Percentiles rank a stretch among this genome's conserved stretches.
Conservation (phyloP, 2,888 invertebrate species). For the Branchinecta sandiegonensis region DNA sequence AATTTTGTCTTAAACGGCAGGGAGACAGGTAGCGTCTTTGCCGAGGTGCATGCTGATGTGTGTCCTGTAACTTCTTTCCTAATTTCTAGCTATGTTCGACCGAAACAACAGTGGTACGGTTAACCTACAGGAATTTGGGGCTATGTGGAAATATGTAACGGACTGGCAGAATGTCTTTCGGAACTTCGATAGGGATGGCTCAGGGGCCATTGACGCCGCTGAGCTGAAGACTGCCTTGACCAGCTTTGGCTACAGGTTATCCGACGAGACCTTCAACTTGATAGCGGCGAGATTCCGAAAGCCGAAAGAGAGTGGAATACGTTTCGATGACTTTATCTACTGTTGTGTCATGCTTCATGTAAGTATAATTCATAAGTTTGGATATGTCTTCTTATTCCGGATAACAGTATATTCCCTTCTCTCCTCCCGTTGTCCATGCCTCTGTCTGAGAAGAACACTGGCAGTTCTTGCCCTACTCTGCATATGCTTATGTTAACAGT, state of each 20-base stretch:
- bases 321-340: slow-evolving; percentile 97
- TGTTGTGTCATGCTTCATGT: slow-evolving; percentile 85
- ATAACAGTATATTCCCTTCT: too few relatives aligned
- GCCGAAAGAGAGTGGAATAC: slow-evolving; percentile 70
- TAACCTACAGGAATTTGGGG: slow-evolving; percentile 41
- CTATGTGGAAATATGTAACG: slow-evolving; percentile 44
- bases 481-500: too few relatives aligned
- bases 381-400: too few relatives aligned
- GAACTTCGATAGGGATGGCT: slow-evolving; percentile 41
- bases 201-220: slow-evolving; percentile 41
- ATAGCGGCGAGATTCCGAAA: slow-evolving; percentile 87
- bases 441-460: too few relatives aligned
- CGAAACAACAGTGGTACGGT: slow-evolving; percentile 35
- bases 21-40: too few relatives aligned
- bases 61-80: neutral
- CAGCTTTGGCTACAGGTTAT: slow-evolving; percentile 39
- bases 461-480: too few relatives aligned
- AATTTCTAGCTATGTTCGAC: slow-evolving; percentile 28
- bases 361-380: slow-evolving; percentile 37
- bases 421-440: too few relatives aligned
- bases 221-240: slow-evolving; percentile 41
- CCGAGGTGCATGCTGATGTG: too few relatives aligned
- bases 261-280: slow-evolving; percentile 61
- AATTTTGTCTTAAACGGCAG: too few relatives aligned
- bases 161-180: slow-evolving; percentile 44